Evolutionary conservation across 2,113 vertebrate species (phyloP).

Genomic region (Tapirus terrestris): DNA sequence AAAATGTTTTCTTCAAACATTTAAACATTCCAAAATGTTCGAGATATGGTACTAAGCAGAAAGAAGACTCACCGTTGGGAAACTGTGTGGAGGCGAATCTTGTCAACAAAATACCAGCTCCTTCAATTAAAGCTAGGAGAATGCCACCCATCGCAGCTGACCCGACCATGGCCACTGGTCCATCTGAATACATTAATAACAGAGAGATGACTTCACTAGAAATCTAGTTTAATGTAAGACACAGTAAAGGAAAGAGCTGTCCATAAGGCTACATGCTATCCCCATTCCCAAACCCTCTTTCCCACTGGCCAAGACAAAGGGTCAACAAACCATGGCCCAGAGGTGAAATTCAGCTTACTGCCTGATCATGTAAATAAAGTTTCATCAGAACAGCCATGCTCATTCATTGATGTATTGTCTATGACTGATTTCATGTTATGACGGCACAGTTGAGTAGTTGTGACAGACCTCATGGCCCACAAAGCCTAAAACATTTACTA

Average conservation of each 20-base stretch:
- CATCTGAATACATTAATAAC: constrained; percentile 85
- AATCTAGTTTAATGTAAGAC: background rate
- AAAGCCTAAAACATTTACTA: background rate
- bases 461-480: no score
- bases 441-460: background rate
- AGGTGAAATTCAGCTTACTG: background rate
- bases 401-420: background rate
- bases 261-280: background rate
- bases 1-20: background rate
- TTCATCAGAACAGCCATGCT: background rate
- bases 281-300: background rate
- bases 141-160: constrained; percentile 97
- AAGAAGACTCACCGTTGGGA: constrained; percentile 91
- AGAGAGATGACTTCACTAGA: background rate
- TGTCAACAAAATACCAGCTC: constrained; percentile 95
- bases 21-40: background rate
- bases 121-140: constrained; percentile 96
- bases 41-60: background rate
- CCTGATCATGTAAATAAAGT: background rate
- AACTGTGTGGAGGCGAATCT: constrained; percentile 96
- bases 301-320: background rate
- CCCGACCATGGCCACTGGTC: constrained; percentile 96
- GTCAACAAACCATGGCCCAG: background rate
- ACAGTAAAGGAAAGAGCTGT: background rate
- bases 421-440: background rate